These are phyloP conservation scores for Aphodius sticticus DNA, from an alignment of 2,888 invertebrate species.

Conservation along the genomic window DNA sequence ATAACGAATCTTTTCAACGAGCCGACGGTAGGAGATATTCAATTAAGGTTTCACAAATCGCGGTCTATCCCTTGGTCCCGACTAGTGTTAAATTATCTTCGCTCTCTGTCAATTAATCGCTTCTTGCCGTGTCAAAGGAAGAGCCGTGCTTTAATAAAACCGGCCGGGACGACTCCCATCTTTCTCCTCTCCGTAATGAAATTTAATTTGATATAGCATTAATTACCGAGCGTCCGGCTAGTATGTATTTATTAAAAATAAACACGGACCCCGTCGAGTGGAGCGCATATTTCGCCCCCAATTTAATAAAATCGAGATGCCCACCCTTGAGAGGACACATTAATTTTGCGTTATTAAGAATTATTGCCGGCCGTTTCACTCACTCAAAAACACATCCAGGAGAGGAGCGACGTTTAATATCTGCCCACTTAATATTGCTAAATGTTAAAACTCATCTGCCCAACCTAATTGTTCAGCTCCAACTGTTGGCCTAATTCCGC, in stretches of 20 bases:
- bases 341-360: constrained; percentile 4
- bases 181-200: background rate
- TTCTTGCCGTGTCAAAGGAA: background rate
- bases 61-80: background rate
- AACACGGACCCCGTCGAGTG: background rate
- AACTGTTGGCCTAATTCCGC: background rate
- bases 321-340: background rate
- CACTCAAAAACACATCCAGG: constrained; percentile 4
- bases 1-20: background rate
- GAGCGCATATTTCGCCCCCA: background rate
- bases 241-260: constrained; percentile 4
- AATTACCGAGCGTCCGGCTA: background rate
- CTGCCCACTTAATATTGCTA: constrained; percentile 4
- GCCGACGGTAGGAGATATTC: background rate
- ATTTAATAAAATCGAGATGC: constrained; percentile 4
- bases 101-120: background rate
- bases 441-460: background rate
- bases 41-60: background rate
- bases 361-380: background rate
- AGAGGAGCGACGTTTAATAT: background rate
- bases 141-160: background rate
- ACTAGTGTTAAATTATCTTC: constrained; percentile 4
- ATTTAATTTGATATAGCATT: background rate
- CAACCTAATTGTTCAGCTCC: background rate
- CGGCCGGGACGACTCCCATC: too few relatives aligned